Base-by-base conservation (phyloP, 35 echinoderm and acorn worm species). In the Patiria miniata region DNA sequence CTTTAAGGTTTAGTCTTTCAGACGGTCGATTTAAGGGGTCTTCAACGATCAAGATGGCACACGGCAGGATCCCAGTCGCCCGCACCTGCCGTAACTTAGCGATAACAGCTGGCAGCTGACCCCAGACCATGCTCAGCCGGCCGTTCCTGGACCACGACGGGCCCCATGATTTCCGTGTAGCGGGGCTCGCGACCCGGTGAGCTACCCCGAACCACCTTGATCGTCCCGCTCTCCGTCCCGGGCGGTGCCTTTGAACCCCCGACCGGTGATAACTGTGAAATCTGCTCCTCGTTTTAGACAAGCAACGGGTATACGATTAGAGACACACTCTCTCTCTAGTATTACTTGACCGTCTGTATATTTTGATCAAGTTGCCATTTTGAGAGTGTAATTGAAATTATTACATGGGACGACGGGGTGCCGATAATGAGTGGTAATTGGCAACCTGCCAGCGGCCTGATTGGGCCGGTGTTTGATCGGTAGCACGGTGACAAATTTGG, bases 361-460 rank as follows among this genome's bases (percentile, higher is more conserved):
- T n/a, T n/a, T n/a, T n/a, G n/a, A n/a, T n/a, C 17, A 60, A 73
- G 65, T 30, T 73, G 34, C 65, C 34, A 34, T 30, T 30, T 7
- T 26, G 26, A 34, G 65, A 34, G 26, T 73, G 65, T 73, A 73
- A 73, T 73, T 73, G 65, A 73, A 73, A 73, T 73, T 73, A 73
- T 73, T 73, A 73, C 65, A 73, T 73, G 26, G 29, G 26, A 34
- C 65, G 26, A 73, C 29, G 34, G 65, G 65, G 65, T 73, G 65
- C 65, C 65, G 26, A 73, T 73, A 73, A 73, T 73, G 26, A 26
- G 30, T 2, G 65, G 65, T 73, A 73, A 73, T 73, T 73, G 65
- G 65, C 34, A 34, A 30, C 65, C 65, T 34, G 65, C 65, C 29
- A 73, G 65, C 65, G 65, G 65, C 29, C 65, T 73, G 2, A 73